Conservation (phyloP, 2,113 vertebrate species). For the Forbesichthys agassizii region DNA sequence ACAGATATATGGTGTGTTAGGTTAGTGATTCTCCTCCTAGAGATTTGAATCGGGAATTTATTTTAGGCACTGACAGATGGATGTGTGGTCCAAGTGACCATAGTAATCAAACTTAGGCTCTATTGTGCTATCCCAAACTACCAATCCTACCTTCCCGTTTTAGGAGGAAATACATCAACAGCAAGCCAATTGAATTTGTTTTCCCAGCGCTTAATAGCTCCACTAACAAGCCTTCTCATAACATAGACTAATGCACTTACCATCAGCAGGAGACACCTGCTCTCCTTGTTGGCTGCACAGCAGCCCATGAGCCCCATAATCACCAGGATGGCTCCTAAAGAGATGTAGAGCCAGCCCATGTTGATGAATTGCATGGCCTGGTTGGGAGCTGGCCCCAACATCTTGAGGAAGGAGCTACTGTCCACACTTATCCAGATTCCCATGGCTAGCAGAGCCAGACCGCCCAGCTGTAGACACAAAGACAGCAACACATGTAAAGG, state of each 20-base stretch:
- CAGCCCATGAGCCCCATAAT: constrained; percentile 86
- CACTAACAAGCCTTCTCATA: background rate
- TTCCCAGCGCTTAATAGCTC: background rate
- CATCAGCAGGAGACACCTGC: constrained; percentile 88
- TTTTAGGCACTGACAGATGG: too few relatives aligned
- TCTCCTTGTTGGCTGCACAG: constrained; percentile 83
- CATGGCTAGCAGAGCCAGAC: constrained; percentile 78
- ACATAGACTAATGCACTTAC: constrained; percentile 63
- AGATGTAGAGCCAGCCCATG: constrained; percentile 84
- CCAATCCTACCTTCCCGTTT: too few relatives aligned
- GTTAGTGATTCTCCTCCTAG: too few relatives aligned
- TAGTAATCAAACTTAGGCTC: too few relatives aligned
- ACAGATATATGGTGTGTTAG: too few relatives aligned
- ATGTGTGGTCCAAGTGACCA: too few relatives aligned
- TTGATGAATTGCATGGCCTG: constrained; percentile 76
- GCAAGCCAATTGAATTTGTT: background rate
- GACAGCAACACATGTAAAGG: background rate
- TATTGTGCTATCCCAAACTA: too few relatives aligned
- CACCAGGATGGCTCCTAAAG: constrained; percentile 77
- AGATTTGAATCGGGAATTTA: too few relatives aligned
- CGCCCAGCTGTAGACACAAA: constrained; percentile 77
- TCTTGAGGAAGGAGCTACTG: constrained; percentile 71
- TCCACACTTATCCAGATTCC: constrained; percentile 89
- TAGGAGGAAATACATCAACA: too few relatives aligned
- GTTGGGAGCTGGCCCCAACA: constrained; percentile 72